These are phyloP conservation scores for Periophthalmus magnuspinnatus DNA, from an alignment of 2,797 vertebrate species.

Conservation along the genomic window DNA sequence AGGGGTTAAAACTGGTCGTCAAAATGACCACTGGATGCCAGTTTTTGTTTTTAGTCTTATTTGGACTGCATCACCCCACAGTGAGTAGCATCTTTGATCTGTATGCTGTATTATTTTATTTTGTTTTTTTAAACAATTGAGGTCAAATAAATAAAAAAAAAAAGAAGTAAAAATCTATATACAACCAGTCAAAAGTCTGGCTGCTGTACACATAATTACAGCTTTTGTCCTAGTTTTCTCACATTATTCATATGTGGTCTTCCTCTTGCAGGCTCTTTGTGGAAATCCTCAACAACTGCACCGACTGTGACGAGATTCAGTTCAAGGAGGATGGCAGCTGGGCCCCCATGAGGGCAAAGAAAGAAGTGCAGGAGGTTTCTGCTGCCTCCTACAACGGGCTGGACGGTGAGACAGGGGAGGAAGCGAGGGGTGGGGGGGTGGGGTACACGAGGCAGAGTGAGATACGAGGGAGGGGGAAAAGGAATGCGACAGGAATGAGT, in stretches of 20 bases:
- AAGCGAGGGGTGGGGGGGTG: not conserved
- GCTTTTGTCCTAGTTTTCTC: not conserved
- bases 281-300: slow-evolving; percentile 96
- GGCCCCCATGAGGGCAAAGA: slow-evolving; percentile 96
- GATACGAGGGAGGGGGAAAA: not conserved
- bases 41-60: not conserved
- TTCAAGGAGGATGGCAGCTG: slow-evolving; percentile 97
- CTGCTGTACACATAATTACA: too few species aligned
- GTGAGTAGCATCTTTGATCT: not conserved
- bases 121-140: too few species aligned
- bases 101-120: too few species aligned
- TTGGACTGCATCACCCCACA: not conserved
- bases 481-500: too few species aligned
- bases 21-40: not conserved
- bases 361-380: slow-evolving; percentile 93
- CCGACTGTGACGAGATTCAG: slow-evolving; percentile 97
- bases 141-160: too few species aligned
- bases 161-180: too few species aligned
- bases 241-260: not conserved
- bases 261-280: slow-evolving; percentile 87
- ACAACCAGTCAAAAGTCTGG: too few species aligned
- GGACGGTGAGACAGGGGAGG: slow-evolving; percentile 81
- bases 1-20: too few species aligned
- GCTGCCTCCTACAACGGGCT: slow-evolving; percentile 76
- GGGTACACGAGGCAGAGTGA: slow-evolving; percentile 9